phyloP scores from a whole-genome alignment of 2,888 invertebrate genomes.

The Diaperis boleti region DNA sequence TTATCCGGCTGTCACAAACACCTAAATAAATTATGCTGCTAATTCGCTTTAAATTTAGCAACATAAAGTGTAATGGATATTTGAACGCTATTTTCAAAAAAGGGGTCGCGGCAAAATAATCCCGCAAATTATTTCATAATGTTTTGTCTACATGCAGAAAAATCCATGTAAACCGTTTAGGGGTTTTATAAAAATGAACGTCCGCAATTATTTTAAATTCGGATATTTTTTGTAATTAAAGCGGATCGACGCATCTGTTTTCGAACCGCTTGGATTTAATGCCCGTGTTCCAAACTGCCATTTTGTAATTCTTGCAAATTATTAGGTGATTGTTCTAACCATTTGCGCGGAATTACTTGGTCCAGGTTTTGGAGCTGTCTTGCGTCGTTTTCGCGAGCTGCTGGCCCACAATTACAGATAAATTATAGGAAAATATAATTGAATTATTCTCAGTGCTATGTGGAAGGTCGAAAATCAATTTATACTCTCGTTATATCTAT shows the following conservation, averaged over 20 bases:
- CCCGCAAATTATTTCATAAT: conserved; percentile 41
- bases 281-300: conserved; percentile 20
- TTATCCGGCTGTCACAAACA: conserved; percentile 40
- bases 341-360: conserved; percentile 32
- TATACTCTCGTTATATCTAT: conserved; percentile 6
- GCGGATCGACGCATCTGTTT: conserved; percentile 35
- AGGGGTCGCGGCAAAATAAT: conserved; percentile 35
- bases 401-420: conserved; percentile 32
- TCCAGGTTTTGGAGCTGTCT: conserved; percentile 38
- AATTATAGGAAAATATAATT: conserved; percentile 24
- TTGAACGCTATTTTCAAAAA: conserved; percentile 38
- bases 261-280: conserved; percentile 34
- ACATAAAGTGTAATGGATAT: conserved; percentile 44
- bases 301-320: conserved; percentile 41
- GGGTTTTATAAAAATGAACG: conserved; percentile 33
- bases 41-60: conserved; percentile 45
- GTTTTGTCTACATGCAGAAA: conserved; percentile 17
- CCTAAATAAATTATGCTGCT: conserved; percentile 43
- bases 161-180: conserved; percentile 29
- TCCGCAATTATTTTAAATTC: conserved; percentile 35
- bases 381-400: conserved; percentile 36
- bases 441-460: too few relatives aligned
- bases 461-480: too few relatives aligned
- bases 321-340: conserved; percentile 36
- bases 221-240: conserved; percentile 37